Evolutionary conservation across 1,140 invertebrate species (phyloP).

Genomic region (Brachionus manjavacas): DNA sequence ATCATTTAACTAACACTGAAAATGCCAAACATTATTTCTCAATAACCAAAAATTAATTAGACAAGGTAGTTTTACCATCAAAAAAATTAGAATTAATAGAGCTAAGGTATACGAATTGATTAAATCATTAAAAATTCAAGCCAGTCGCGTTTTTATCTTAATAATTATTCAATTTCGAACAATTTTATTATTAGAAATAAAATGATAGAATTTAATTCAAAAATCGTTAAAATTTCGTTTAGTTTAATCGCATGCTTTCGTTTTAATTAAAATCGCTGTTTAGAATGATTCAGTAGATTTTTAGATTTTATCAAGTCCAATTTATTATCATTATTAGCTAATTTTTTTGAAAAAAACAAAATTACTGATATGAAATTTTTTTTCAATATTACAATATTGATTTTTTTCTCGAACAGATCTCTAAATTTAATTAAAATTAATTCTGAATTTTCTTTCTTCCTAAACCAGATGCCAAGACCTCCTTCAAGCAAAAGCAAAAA

Average conservation of each 20-base stretch:
- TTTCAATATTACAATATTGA: background rate
- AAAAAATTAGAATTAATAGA: background rate
- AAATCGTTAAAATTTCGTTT: background rate
- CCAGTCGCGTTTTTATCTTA: background rate
- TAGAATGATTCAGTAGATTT: background rate
- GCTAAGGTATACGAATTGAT: background rate
- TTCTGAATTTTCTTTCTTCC: background rate
- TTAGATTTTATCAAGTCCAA: background rate
- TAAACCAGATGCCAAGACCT: background rate
- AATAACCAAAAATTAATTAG: background rate
- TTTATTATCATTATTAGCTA: constrained; percentile 6
- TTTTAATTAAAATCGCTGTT: background rate
- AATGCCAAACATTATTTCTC: background rate
- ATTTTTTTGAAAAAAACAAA: constrained; percentile 1
- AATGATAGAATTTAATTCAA: background rate
- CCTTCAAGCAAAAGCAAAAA: background rate
- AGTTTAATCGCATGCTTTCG: background rate
- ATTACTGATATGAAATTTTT: background rate
- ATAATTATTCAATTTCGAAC: background rate
- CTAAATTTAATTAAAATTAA: constrained; percentile 2
- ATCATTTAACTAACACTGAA: background rate
- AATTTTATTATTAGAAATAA: background rate
- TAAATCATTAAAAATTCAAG: background rate
- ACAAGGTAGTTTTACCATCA: background rate
- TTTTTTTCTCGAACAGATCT: background rate